Percentiles rank a stretch among this genome's conserved stretches.
These are phyloP conservation scores for Paedocypris sp. DNA, from an alignment of 2,113 vertebrate species.

Conservation along the genomic window DNA sequence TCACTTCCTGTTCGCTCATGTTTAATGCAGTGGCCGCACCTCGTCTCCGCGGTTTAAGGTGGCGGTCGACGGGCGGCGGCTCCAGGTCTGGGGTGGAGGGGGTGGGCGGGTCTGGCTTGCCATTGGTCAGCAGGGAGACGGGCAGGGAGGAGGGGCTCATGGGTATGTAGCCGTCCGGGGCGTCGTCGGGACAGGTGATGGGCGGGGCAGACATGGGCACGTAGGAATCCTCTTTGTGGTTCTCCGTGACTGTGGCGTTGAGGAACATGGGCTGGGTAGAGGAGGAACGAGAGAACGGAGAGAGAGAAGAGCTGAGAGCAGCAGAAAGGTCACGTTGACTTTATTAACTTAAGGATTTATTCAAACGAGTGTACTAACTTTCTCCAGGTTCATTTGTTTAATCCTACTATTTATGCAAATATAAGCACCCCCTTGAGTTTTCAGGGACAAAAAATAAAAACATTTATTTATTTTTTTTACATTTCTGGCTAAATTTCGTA, in stretches of 20 bases:
- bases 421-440: too few relatives aligned
- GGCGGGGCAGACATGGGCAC: slow-evolving; percentile 74
- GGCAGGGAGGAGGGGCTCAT: slow-evolving; percentile 69
- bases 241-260: slow-evolving; percentile 7
- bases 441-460: too few relatives aligned
- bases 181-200: slow-evolving; percentile 33
- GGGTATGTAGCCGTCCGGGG: slow-evolving; percentile 79
- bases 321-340: too few relatives aligned
- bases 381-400: not conserved
- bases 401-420: not conserved
- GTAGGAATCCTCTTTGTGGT: slow-evolving; percentile 62
- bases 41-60: slow-evolving; percentile 87
- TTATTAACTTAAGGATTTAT: too few relatives aligned
- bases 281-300: slow-evolving; percentile 31
- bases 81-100: slow-evolving; percentile 59
- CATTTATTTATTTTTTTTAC: too few relatives aligned
- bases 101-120: slow-evolving; percentile 53
- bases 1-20: too few relatives aligned
- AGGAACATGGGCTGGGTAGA: slow-evolving; percentile 37
- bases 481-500: too few relatives aligned
- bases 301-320: slow-evolving; percentile 28
- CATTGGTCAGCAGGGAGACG: slow-evolving; percentile 42
- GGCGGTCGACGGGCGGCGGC: slow-evolving; percentile 85
- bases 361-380: not conserved
- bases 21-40: slow-evolving; percentile 51